Evolutionary conservation across 2,888 invertebrate genomes (phyloP).

Genomic region (Macrosoma leucophasiata): DNA sequence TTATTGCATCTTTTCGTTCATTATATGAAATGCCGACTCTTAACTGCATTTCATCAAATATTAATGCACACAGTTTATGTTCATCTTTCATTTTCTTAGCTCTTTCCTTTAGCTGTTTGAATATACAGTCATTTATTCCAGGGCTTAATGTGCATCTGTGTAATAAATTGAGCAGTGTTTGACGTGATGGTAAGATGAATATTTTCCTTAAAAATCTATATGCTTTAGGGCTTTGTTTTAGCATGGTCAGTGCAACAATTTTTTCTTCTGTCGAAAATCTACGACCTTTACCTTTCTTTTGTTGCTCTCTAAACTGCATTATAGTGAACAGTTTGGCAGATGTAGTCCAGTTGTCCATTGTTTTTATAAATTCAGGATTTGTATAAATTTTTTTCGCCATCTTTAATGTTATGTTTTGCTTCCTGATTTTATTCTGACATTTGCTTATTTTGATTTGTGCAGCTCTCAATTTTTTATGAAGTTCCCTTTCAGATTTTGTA

Average conservation of each 20-base stretch:
- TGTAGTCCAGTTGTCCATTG: slow-evolving; percentile 5
- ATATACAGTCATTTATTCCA: slow-evolving; percentile 1
- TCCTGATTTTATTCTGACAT: slow-evolving; percentile 7
- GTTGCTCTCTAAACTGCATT: slow-evolving; percentile 9
- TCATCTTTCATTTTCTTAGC: not conserved
- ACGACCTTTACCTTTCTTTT: slow-evolving; percentile 18
- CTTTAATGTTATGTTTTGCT: slow-evolving; percentile 5
- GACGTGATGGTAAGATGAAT: slow-evolving; percentile 12
- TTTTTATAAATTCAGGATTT: slow-evolving; percentile 9
- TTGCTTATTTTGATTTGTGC: slow-evolving; percentile 9
- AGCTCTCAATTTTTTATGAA: not conserved
- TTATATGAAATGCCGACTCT: not conserved
- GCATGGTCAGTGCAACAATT: slow-evolving; percentile 20
- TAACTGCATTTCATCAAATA: slow-evolving; percentile 5
- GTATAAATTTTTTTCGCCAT: slow-evolving; percentile 3
- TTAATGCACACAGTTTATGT: not conserved
- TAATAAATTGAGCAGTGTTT: slow-evolving; percentile 3
- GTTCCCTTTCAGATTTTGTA: not conserved
- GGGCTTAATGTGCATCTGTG: not conserved
- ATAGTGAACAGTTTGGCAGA: slow-evolving; percentile 11
- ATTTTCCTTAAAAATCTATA: slow-evolving; percentile 20
- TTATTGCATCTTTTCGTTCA: not conserved
- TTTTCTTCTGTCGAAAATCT: slow-evolving; percentile 22
- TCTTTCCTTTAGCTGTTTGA: not conserved
- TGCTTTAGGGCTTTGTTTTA: slow-evolving; percentile 18